Evolutionary conservation across 2,888 invertebrate genomes (phyloP).

Genomic region (Chloromyia formosa): DNA sequence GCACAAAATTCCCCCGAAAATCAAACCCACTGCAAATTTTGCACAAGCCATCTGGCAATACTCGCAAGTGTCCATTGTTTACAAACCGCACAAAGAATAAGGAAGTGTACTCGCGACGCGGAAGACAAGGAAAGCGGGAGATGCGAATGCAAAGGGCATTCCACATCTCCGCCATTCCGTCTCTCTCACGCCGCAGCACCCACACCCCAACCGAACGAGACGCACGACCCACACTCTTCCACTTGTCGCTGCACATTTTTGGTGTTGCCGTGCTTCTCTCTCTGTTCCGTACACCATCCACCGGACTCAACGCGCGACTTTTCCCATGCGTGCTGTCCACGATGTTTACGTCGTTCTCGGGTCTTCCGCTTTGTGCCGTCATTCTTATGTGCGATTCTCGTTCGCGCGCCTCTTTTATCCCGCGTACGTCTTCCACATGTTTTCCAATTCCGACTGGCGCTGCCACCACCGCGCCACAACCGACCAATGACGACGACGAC

Average conservation of each 20-base stretch:
- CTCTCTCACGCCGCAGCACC: conserved; percentile 15
- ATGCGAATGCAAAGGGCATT: conserved; percentile 12
- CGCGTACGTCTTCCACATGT: not conserved
- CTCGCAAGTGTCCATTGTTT: not conserved
- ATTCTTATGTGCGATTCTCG: not conserved
- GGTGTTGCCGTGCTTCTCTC: conserved; percentile 2
- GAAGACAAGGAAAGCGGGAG: conserved; percentile 45
- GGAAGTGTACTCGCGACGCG: conserved; percentile 41
- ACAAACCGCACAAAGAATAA: conserved; percentile 22
- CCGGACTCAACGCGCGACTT: conserved; percentile 20
- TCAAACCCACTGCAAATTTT: no score
- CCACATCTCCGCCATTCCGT: not conserved
- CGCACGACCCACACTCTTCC: conserved; percentile 5
- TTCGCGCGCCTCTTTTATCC: conserved; percentile 8
- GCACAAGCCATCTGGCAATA: not conserved
- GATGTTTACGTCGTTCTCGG: conserved; percentile 24
- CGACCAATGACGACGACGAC: not conserved
- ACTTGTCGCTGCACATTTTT: conserved; percentile 35
- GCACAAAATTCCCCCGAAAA: no score
- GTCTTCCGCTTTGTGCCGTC: conserved; percentile 28
- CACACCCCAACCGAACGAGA: not conserved
- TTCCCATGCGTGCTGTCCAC: not conserved
- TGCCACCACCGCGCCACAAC: conserved; percentile 6
- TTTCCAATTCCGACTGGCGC: not conserved
- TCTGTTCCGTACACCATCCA: conserved; percentile 35